Conservation (phyloP, 2,888 invertebrate species). For the Pyrochroa serraticornis region DNA sequence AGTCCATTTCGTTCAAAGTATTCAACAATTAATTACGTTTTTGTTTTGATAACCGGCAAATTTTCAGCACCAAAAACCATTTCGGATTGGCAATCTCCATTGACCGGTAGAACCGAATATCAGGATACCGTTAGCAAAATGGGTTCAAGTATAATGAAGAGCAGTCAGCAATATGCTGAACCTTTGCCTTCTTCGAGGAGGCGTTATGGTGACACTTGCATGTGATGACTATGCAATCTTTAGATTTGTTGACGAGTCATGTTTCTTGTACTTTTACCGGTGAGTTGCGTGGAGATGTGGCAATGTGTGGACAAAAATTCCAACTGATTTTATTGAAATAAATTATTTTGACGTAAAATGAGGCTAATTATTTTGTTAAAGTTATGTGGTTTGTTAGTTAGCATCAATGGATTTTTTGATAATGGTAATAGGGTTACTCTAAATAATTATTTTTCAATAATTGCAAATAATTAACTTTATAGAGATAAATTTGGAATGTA, state of each 20-base stretch:
- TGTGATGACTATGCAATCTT: constrained; percentile 42
- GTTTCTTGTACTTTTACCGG: too few relatives aligned
- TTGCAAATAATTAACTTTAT: constrained; percentile 18
- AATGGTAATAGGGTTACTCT: constrained; percentile 7
- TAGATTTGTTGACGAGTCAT: constrained; percentile 3
- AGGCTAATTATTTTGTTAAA: background rate
- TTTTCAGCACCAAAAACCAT: constrained; percentile 58
- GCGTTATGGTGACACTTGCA: constrained; percentile 63
- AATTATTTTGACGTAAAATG: background rate
- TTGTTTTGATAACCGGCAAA: constrained; percentile 6
- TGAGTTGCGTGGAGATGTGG: too few relatives aligned
- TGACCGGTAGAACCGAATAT: constrained; percentile 68
- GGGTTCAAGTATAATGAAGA: constrained; percentile 65
- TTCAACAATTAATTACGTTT: background rate
- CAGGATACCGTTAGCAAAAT: constrained; percentile 66
- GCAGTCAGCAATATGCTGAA: constrained; percentile 67
- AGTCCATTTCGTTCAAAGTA: constrained; percentile 50
- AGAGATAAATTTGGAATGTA: constrained; percentile 55
- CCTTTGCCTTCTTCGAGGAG: constrained; percentile 68
- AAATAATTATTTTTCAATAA: background rate
- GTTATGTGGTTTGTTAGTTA: constrained; percentile 1
- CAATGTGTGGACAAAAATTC: too few relatives aligned
- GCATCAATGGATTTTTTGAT: constrained; percentile 8
- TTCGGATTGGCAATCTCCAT: constrained; percentile 63
- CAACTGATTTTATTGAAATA: too few relatives aligned